These are phyloP conservation scores for Drosophila cardini DNA, from an alignment of 1,140 invertebrate species.

Conservation along the genomic window DNA sequence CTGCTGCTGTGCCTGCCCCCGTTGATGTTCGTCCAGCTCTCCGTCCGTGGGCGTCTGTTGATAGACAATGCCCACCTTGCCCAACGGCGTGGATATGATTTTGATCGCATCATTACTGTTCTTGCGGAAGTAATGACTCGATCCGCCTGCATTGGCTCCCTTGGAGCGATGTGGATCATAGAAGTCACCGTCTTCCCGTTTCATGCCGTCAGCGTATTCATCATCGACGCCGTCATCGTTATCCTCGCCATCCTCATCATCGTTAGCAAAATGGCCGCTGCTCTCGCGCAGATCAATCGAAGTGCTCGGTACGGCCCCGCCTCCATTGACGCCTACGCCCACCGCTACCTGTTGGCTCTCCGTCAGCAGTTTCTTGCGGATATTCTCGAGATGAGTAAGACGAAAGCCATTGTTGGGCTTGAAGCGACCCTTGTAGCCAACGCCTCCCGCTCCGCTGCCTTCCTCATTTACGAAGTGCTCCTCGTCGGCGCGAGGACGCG, in stretches of 20 bases:
- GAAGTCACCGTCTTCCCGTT: slow-evolving; percentile 71
- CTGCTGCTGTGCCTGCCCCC: slow-evolving; percentile 50
- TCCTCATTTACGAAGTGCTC: slow-evolving; percentile 79
- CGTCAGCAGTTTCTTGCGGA: slow-evolving; percentile 71
- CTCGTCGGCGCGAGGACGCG: slow-evolving; percentile 61
- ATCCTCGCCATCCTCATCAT: slow-evolving; percentile 82
- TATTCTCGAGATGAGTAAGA: slow-evolving; percentile 64
- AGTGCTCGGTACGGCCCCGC: slow-evolving; percentile 71
- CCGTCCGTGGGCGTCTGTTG: slow-evolving; percentile 72
- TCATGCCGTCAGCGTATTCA: slow-evolving; percentile 62
- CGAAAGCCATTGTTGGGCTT: slow-evolving; percentile 59
- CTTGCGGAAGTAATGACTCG: slow-evolving; percentile 80
- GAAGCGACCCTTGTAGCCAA: slow-evolving; percentile 52
- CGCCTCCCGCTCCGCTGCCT: slow-evolving; percentile 68
- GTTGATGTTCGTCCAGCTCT: slow-evolving; percentile 37
- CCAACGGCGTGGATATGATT: slow-evolving; percentile 82
- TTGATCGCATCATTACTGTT: slow-evolving; percentile 84
- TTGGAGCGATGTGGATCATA: slow-evolving; percentile 67
- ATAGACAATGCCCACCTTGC: slow-evolving; percentile 84
- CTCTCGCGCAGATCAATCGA: slow-evolving; percentile 83
- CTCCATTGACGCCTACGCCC: slow-evolving; percentile 33
- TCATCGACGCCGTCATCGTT: slow-evolving; percentile 81
- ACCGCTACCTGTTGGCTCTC: slow-evolving; percentile 48
- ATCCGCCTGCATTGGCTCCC: slow-evolving; percentile 26
- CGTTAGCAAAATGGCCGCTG: slow-evolving; percentile 84